These are phyloP conservation scores for Eupithecia dodoneata DNA, from an alignment of 2,888 invertebrate genomes.

Conservation along the genomic window DNA sequence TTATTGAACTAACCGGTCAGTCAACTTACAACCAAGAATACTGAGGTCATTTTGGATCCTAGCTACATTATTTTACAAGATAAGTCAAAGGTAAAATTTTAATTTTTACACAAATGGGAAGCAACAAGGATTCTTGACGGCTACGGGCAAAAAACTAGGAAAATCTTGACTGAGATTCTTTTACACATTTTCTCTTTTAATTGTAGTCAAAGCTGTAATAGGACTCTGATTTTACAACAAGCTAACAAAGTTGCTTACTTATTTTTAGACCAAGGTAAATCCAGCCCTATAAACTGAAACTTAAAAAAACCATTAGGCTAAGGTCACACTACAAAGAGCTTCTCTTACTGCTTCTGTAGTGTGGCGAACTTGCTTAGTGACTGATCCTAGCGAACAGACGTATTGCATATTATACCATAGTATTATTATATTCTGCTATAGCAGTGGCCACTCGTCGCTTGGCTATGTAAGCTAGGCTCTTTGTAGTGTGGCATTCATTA, in stretches of 20 bases:
- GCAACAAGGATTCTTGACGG: background rate
- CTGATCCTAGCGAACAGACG: too few relatives aligned
- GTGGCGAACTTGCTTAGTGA: too few relatives aligned
- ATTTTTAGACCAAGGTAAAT: background rate
- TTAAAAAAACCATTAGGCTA: background rate
- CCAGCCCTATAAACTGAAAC: background rate
- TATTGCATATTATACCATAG: too few relatives aligned
- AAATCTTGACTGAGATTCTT: background rate
- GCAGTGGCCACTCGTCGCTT: too few relatives aligned
- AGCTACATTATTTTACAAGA: slow-evolving; percentile 3
- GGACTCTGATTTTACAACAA: background rate
- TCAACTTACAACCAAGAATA: slow-evolving; percentile 34
- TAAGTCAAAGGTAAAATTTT: background rate
- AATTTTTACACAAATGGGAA: background rate
- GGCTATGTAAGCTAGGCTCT: too few relatives aligned
- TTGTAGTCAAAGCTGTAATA: background rate
- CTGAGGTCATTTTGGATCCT: slow-evolving; percentile 25
- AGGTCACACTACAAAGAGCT: too few relatives aligned
- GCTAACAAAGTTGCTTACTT: background rate
- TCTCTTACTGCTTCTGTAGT: too few relatives aligned
- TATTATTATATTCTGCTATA: too few relatives aligned
- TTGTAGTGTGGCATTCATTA: too few relatives aligned
- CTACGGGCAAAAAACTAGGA: background rate
- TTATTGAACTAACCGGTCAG: slow-evolving; percentile 31
- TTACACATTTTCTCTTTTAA: background rate